Evolutionary conservation across 1,140 invertebrate genomes (phyloP).

Genomic region (Reticulitermes speratus): DNA sequence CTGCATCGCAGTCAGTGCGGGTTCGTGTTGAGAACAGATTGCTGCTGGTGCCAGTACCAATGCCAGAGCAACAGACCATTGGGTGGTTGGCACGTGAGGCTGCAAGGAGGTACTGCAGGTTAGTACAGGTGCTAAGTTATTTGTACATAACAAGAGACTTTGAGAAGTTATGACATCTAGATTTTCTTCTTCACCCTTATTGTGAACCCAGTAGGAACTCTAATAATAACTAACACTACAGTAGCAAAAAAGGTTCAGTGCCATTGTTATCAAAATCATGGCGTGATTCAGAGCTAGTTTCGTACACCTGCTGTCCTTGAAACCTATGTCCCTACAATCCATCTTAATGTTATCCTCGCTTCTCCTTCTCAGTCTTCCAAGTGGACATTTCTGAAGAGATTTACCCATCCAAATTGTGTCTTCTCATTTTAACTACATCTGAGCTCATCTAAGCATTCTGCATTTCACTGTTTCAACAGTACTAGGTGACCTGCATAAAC

Average conservation of each 20-base stretch:
- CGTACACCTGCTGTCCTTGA: too few species aligned
- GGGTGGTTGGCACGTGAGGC: conserved; percentile 69
- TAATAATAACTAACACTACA: too few species aligned
- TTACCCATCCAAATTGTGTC: too few species aligned
- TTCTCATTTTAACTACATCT: too few species aligned
- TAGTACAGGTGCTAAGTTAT: conserved; percentile 37
- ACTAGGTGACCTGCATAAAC: neutral
- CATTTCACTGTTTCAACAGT: neutral
- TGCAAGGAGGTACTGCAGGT: conserved; percentile 68
- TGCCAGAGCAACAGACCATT: conserved; percentile 60
- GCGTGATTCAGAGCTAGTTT: too few species aligned
- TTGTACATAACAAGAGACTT: neutral
- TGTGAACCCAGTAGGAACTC: too few species aligned
- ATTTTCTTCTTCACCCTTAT: neutral
- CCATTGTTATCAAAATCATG: neutral
- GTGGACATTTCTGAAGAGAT: too few species aligned
- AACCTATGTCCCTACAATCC: neutral
- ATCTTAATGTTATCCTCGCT: neutral
- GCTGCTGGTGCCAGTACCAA: conserved; percentile 60
- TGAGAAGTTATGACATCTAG: neutral
- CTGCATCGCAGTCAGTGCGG: conserved; percentile 52
- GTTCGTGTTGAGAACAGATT: conserved; percentile 63
- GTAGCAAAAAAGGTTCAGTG: neutral
- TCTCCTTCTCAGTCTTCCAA: too few species aligned
- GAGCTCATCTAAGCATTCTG: too few species aligned